Conservation (phyloP, 2,888 invertebrate genomes). For the Trileptium ribeirensis region DNA sequence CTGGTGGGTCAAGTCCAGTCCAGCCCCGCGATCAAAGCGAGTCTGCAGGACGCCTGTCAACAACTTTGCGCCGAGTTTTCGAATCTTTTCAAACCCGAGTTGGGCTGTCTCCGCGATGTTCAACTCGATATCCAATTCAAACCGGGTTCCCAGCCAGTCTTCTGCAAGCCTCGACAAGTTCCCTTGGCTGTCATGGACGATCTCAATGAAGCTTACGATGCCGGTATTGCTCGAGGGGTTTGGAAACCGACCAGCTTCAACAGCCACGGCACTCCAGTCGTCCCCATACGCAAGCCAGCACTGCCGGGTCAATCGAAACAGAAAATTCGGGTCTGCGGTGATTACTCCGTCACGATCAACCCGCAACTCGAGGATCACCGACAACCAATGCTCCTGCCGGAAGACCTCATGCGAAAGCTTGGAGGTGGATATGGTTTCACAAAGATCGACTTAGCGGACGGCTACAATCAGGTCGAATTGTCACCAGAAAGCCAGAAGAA, state of each 20-base stretch:
- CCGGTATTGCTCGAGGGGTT: background rate
- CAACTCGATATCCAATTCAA: constrained; percentile 7
- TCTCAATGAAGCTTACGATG: background rate
- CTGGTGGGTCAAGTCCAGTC: background rate
- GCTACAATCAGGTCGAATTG: background rate
- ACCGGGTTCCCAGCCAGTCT: background rate
- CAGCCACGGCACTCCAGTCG: background rate
- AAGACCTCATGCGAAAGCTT: background rate
- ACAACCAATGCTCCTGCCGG: background rate
- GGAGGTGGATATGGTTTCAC: constrained; percentile 5
- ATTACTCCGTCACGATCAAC: background rate
- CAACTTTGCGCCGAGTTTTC: background rate
- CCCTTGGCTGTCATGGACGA: background rate
- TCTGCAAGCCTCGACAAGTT: background rate
- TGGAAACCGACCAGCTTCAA: background rate
- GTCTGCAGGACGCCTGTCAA: background rate
- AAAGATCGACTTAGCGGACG: background rate
- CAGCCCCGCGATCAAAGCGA: background rate
- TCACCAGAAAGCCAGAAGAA: no score
- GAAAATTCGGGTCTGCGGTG: background rate
- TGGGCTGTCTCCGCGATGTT: background rate
- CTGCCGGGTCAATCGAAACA: background rate
- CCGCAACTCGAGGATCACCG: background rate
- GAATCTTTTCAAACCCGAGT: background rate
- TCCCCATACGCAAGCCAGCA: background rate